Conservation (phyloP, 2,797 vertebrate genomes). For the Galagoides demidoff region DNA sequence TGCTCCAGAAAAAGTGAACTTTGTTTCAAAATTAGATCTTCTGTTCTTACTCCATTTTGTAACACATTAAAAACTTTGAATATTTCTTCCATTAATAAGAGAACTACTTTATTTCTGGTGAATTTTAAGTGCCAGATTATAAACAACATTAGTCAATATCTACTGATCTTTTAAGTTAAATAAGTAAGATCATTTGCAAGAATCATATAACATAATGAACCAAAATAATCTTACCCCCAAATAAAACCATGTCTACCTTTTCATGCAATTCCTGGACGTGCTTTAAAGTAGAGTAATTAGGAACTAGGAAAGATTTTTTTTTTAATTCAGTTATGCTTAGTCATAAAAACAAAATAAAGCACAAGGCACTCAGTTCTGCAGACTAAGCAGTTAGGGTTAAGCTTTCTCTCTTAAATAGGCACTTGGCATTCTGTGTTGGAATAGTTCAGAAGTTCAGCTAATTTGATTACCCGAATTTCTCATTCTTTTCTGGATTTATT, state of each 20-base stretch:
- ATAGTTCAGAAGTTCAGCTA: slow-evolving; percentile 44
- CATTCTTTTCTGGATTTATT: not conserved
- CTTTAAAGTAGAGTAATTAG: slow-evolving; percentile 26
- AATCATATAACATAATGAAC: not conserved
- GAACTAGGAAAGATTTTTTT: slow-evolving; percentile 44
- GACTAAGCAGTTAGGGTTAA: slow-evolving; percentile 30
- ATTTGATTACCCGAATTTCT: not conserved
- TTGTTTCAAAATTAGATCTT: not conserved
- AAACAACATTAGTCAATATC: not conserved
- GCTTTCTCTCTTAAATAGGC: slow-evolving; percentile 29
- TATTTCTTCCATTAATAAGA: not conserved
- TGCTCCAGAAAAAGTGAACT: not conserved
- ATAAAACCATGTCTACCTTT: not conserved
- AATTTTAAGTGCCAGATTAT: not conserved
- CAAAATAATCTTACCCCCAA: not conserved
- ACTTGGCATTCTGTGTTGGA: slow-evolving; percentile 1
- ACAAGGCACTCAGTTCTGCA: slow-evolving; percentile 40
- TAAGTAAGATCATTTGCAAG: not conserved
- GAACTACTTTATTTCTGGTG: slow-evolving; percentile 2
- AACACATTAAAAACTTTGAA: not conserved
- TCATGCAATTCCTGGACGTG: not conserved
- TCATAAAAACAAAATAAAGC: slow-evolving; percentile 53
- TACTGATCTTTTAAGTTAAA: not conserved
- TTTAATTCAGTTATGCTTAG: slow-evolving; percentile 58
- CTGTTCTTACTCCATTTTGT: not conserved